These are phyloP conservation scores for Dufourea novaeangliae DNA, from an alignment of 1,140 invertebrate genomes.

Conservation along the genomic window DNA sequence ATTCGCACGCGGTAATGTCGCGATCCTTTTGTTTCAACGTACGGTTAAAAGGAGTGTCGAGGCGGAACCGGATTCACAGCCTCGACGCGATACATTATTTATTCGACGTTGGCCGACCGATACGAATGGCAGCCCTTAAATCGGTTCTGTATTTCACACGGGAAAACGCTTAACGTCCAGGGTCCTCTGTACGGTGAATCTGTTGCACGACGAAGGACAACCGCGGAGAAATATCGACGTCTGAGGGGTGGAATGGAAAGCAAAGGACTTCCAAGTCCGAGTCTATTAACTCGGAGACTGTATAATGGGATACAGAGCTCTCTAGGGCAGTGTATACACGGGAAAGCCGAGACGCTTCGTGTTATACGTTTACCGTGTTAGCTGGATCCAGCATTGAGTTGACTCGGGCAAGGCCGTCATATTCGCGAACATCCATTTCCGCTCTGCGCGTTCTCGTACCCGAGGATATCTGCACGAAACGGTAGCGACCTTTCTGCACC, in stretches of 20 bases:
- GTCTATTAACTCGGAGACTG: constrained; percentile 72
- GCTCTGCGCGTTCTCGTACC: neutral
- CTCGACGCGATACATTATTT: no score
- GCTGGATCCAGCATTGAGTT: constrained; percentile 31
- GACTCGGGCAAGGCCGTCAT: constrained; percentile 41
- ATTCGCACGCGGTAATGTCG: neutral
- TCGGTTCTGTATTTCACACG: no score
- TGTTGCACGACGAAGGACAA: neutral
- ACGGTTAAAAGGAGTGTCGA: no score
- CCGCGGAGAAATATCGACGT: neutral
- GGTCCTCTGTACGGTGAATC: no score
- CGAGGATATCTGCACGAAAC: neutral
- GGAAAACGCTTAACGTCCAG: no score
- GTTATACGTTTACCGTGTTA: constrained; percentile 54
- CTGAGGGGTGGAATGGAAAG: constrained; percentile 25
- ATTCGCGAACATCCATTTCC: constrained; percentile 37
- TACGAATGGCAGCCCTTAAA: no score
- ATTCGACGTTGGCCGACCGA: no score
- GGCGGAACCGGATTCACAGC: no score
- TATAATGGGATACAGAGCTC: constrained; percentile 69
- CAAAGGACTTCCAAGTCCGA: constrained; percentile 60
- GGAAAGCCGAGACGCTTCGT: constrained; percentile 49
- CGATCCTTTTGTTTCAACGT: no score
- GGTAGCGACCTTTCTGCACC: neutral
- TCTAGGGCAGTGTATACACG: constrained; percentile 60